These are phyloP conservation scores for Leptosomus discolor DNA, from an alignment of 2,113 vertebrate species.

Conservation along the genomic window DNA sequence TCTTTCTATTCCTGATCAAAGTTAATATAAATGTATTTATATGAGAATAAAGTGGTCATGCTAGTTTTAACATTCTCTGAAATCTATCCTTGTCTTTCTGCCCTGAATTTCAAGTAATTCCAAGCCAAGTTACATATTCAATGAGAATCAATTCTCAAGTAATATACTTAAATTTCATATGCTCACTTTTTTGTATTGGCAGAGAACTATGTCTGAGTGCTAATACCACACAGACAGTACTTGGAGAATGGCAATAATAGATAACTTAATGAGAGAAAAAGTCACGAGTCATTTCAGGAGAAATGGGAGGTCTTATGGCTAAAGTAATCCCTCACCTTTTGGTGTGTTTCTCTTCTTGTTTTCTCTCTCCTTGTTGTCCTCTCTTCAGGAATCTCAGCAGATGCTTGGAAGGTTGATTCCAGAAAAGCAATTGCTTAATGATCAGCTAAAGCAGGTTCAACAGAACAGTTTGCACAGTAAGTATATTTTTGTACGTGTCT, in stretches of 20 bases:
- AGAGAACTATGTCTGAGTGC: neutral
- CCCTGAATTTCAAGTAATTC: neutral
- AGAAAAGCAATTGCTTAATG: slow-evolving; percentile 94
- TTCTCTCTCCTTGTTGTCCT: neutral
- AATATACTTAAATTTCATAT: neutral
- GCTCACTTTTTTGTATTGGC: neutral
- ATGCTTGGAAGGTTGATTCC: slow-evolving; percentile 94
- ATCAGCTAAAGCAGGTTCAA: slow-evolving; percentile 95
- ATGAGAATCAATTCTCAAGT: neutral
- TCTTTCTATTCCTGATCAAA: neutral
- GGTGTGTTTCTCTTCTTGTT: neutral
- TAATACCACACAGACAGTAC: neutral
- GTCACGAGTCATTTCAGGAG: neutral
- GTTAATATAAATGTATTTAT: neutral
- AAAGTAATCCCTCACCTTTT: neutral
- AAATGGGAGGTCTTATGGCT: neutral
- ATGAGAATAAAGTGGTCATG: neutral
- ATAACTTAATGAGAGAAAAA: neutral
- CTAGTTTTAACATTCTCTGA: neutral
- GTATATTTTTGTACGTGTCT: slow-evolving; percentile 42
- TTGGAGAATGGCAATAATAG: neutral
- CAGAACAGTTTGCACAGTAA: slow-evolving; percentile 95
- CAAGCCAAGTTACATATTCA: neutral
- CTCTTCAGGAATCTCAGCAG: slow-evolving; percentile 91
- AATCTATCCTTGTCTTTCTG: neutral